Evolutionary conservation across 2,888 invertebrate genomes (phyloP).

Genomic region (Mystacides longicornis): DNA sequence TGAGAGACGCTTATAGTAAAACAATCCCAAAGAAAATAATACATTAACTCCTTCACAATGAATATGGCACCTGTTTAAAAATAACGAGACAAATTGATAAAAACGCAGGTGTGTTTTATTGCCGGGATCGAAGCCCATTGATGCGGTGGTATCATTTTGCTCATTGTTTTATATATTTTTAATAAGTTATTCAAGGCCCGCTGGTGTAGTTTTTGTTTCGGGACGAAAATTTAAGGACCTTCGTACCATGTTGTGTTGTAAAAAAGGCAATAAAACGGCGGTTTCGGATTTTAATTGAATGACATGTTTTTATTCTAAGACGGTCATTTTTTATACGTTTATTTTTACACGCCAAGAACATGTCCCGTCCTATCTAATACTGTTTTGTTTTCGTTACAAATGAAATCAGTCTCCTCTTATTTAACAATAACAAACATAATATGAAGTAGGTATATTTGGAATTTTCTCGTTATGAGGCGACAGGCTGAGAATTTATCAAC

Average conservation of each 20-base stretch:
- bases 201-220: not conserved
- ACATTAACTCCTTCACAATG: not conserved
- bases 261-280: not conserved
- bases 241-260: not conserved
- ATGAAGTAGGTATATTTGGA: no score
- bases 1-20: not conserved
- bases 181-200: not conserved
- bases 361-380: not conserved
- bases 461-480: no score
- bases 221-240: constrained; percentile 1
- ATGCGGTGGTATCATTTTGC: not conserved
- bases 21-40: not conserved
- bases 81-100: not conserved
- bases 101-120: not conserved
- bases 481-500: no score
- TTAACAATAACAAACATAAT: no score
- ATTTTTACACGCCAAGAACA: not conserved
- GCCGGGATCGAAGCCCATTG: not conserved
- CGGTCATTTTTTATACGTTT: not conserved
- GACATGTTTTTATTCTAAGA: constrained; percentile 2
- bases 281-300: constrained; percentile 1
- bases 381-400: no score
- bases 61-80: not conserved
- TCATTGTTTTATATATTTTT: not conserved
- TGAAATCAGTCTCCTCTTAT: no score